Percentiles rank a stretch among this genome's conserved stretches.
phyloP scores from a whole-genome alignment of 2,113 vertebrate genomes.

The Mobula hypostoma region DNA sequence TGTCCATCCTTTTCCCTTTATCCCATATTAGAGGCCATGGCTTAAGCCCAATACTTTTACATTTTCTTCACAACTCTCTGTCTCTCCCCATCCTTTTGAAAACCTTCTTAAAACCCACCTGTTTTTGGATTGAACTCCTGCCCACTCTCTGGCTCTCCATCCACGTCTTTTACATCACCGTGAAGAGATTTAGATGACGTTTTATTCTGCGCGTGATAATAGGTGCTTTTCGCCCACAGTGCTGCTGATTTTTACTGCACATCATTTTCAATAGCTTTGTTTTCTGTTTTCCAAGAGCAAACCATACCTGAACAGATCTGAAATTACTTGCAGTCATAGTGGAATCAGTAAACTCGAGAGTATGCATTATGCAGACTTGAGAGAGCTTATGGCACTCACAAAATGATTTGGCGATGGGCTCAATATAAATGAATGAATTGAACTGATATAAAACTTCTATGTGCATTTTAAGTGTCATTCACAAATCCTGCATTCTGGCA shows the following conservation, averaged over 20 bases:
- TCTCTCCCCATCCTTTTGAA: neutral
- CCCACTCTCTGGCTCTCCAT: neutral
- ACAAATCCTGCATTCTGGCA: slow-evolving; percentile 7
- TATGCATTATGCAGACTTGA: no score
- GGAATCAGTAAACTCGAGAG: neutral
- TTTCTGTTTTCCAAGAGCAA: neutral
- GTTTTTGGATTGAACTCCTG: neutral
- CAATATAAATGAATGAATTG: neutral
- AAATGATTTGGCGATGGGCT: neutral
- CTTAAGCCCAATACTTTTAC: neutral
- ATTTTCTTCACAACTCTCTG: neutral
- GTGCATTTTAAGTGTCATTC: neutral
- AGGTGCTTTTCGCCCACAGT: neutral
- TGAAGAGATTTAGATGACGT: neutral
- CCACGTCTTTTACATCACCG: neutral
- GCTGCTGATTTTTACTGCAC: neutral
- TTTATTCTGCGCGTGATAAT: neutral
- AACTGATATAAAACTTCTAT: neutral
- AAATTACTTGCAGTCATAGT: neutral
- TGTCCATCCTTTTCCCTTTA: neutral
- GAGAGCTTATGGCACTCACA: neutral
- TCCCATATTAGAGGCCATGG: neutral
- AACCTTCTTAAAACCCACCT: neutral
- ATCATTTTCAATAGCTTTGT: neutral
- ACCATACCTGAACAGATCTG: no score